phyloP scores from a whole-genome alignment of 1,140 invertebrate species.

The Vanessa tameamea region DNA sequence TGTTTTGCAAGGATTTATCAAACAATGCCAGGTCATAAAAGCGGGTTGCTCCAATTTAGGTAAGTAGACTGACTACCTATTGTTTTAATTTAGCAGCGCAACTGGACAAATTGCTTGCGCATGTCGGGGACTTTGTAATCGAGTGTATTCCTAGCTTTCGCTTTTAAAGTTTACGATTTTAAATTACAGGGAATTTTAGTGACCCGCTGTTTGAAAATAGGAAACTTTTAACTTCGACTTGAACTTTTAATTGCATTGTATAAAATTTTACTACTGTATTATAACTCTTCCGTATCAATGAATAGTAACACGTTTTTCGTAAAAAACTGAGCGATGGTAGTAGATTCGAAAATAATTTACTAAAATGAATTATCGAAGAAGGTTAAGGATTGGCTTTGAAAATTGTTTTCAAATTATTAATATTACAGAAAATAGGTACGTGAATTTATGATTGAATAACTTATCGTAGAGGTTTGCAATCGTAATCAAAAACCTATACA shows the following conservation, averaged over 20 bases:
- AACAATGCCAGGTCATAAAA: conserved; percentile 66
- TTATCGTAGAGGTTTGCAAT: too few species aligned
- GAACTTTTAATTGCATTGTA: not conserved
- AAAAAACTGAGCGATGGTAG: too few species aligned
- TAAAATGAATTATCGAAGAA: too few species aligned
- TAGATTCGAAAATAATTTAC: too few species aligned
- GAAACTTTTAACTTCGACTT: not conserved
- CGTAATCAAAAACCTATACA: too few species aligned
- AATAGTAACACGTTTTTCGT: too few species aligned
- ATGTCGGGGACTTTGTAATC: conserved; percentile 59
- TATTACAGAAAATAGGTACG: too few species aligned
- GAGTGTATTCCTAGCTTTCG: conserved; percentile 34
- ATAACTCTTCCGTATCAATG: too few species aligned
- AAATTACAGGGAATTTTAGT: conserved; percentile 13
- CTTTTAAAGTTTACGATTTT: conserved; percentile 44
- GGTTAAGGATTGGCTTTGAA: too few species aligned
- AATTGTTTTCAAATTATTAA: too few species aligned
- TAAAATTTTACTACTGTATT: not conserved
- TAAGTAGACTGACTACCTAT: conserved; percentile 54
- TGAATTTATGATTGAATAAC: too few species aligned
- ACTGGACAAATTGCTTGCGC: conserved; percentile 62
- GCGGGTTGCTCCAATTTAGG: conserved; percentile 61
- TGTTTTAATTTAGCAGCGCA: conserved; percentile 60
- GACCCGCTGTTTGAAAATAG: not conserved
- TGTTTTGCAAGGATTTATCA: conserved; percentile 60